Evolutionary conservation across 2,888 invertebrate species (phyloP).

Genomic region (Ctenicera cuprea): DNA sequence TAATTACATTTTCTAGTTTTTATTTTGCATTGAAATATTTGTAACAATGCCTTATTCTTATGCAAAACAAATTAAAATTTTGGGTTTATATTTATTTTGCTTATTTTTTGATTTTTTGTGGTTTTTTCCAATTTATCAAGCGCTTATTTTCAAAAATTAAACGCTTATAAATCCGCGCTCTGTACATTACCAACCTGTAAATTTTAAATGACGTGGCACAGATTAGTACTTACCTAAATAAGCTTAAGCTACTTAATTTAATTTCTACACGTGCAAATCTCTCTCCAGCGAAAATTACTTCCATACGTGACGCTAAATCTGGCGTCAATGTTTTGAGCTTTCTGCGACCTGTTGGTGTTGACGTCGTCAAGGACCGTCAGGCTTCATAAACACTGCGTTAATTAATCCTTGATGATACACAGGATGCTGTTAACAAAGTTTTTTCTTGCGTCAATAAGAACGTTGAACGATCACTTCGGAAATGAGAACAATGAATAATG

Average conservation of each 20-base stretch:
- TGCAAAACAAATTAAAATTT: no score
- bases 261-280: background rate
- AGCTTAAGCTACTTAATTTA: background rate
- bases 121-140: no score
- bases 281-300: background rate
- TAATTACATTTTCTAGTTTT: no score
- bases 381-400: background rate
- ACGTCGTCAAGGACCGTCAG: background rate
- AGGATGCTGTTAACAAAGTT: conserved; percentile 1
- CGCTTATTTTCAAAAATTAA: no score
- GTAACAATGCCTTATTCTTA: no score
- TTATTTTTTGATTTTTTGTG: no score
- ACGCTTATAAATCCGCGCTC: no score
- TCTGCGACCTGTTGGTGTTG: background rate
- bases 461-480: background rate
- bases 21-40: no score
- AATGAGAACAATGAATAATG: no score
- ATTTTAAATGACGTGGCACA: no score
- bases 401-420: background rate
- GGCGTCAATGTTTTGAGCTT: background rate
- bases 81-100: no score
- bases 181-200: no score
- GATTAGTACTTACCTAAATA: background rate
- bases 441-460: background rate
- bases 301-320: background rate